Percentiles rank a stretch among this genome's conserved stretches.
phyloP scores from a whole-genome alignment of 1,140 invertebrate species.

The Conopomorpha cramerella region DNA sequence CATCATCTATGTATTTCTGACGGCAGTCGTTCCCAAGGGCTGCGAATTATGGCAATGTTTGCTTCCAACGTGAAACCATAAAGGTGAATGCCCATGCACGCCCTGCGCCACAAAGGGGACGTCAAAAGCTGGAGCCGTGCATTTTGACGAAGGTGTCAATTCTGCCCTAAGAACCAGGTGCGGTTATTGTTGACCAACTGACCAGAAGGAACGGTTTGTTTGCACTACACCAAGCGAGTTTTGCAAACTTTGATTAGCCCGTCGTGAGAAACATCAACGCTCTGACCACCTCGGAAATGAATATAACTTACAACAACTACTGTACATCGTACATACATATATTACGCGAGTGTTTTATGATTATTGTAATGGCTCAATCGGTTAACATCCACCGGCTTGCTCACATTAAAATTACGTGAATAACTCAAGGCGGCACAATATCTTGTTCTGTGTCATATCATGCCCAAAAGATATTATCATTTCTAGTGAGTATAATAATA shows the following conservation, averaged over 20 bases:
- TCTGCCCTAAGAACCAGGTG: constrained; percentile 34
- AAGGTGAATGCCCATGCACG: constrained; percentile 29
- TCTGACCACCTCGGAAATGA: too few relatives aligned
- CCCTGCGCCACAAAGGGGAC: constrained; percentile 28
- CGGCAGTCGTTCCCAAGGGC: constrained; percentile 31
- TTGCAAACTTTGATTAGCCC: constrained; percentile 10
- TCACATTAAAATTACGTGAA: constrained; percentile 14
- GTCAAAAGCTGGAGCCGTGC: constrained; percentile 30
- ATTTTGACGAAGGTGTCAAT: constrained; percentile 38
- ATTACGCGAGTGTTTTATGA: too few relatives aligned
- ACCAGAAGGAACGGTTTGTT: constrained; percentile 34
- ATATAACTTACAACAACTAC: too few relatives aligned
- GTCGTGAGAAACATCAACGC: constrained; percentile 41
- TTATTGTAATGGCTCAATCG: constrained; percentile 30
- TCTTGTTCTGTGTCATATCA: constrained; percentile 25
- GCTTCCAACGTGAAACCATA: constrained; percentile 31
- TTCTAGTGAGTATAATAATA: constrained; percentile 47
- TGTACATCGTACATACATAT: too few relatives aligned
- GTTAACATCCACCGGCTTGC: constrained; percentile 12
- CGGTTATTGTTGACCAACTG: constrained; percentile 41
- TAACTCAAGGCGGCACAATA: constrained; percentile 17
- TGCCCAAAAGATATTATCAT: constrained; percentile 45
- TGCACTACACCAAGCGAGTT: constrained; percentile 27
- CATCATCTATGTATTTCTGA: constrained; percentile 15
- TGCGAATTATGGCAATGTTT: constrained; percentile 46